phyloP scores from a whole-genome alignment of 2,888 invertebrate genomes.

The Scotopteryx bipunctaria region DNA sequence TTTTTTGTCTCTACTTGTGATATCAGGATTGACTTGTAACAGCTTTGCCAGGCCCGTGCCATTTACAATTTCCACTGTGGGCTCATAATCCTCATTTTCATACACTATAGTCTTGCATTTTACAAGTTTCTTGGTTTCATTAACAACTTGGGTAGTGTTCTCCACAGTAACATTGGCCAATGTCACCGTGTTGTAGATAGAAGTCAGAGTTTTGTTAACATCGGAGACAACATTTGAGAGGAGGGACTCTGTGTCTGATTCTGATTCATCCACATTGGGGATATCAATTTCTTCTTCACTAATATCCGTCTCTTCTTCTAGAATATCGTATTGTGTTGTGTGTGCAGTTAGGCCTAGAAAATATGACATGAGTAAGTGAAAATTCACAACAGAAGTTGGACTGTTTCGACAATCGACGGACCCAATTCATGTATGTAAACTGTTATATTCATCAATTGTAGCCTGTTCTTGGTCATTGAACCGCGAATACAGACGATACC shows the following conservation, averaged over 20 bases:
- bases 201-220: conserved; percentile 74
- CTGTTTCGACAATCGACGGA: too few relatives aligned
- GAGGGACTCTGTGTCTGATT: conserved; percentile 56
- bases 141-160: conserved; percentile 60
- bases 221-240: conserved; percentile 74
- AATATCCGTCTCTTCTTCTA: conserved; percentile 56
- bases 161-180: conserved; percentile 69
- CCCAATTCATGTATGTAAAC: conserved; percentile 10
- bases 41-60: conserved; percentile 87
- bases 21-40: conserved; percentile 85
- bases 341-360: conserved; percentile 50
- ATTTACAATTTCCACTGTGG: conserved; percentile 86
- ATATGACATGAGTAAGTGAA: neutral
- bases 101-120: conserved; percentile 70
- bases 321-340: conserved; percentile 65
- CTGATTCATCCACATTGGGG: conserved; percentile 72
- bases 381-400: too few relatives aligned
- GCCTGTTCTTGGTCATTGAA: conserved; percentile 22
- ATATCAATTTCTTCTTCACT: conserved; percentile 56
- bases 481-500: neutral
- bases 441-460: neutral
- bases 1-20: conserved; percentile 85
- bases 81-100: conserved; percentile 65
- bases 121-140: conserved; percentile 73
- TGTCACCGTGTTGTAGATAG: conserved; percentile 72